These are phyloP conservation scores for Meteorus sp. DNA, from an alignment of 1,140 invertebrate genomes.

Conservation along the genomic window DNA sequence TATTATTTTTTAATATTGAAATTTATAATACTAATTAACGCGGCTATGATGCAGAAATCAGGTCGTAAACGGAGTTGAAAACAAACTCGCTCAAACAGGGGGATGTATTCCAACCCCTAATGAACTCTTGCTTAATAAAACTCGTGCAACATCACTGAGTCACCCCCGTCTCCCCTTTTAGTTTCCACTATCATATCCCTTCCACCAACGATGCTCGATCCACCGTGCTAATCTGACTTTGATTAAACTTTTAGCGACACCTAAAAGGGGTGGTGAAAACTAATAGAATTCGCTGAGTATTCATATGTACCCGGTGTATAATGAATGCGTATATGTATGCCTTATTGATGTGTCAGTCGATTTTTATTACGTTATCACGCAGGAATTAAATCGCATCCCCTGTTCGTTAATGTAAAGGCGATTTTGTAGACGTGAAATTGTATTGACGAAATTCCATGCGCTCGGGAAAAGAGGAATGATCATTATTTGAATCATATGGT, in stretches of 20 bases:
- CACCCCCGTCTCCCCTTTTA: conserved; percentile 29
- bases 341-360: conserved; percentile 47
- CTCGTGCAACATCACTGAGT: conserved; percentile 22
- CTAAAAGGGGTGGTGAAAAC: conserved; percentile 44
- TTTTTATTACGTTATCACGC: conserved; percentile 54
- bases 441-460: conserved; percentile 10
- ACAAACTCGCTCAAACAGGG: conserved; percentile 20
- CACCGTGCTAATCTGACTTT: conserved; percentile 58
- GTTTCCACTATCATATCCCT: no score
- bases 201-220: no score
- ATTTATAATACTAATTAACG: neutral
- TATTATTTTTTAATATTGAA: neutral
- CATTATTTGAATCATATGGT: no score
- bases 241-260: conserved; percentile 59
- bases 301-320: no score
- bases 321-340: no score
- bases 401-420: conserved; percentile 8
- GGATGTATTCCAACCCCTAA: conserved; percentile 30
- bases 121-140: conserved; percentile 37
- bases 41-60: conserved; percentile 2
- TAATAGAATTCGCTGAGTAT: conserved; percentile 24
- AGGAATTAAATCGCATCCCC: conserved; percentile 31
- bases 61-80: conserved; percentile 23
- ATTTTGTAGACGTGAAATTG: neutral
- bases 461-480: neutral